Evolutionary conservation across 2,797 vertebrate species (phyloP), one percentile per base, ranked within the genome.

Genomic region (Gephyroberyx darwinii): DNA sequence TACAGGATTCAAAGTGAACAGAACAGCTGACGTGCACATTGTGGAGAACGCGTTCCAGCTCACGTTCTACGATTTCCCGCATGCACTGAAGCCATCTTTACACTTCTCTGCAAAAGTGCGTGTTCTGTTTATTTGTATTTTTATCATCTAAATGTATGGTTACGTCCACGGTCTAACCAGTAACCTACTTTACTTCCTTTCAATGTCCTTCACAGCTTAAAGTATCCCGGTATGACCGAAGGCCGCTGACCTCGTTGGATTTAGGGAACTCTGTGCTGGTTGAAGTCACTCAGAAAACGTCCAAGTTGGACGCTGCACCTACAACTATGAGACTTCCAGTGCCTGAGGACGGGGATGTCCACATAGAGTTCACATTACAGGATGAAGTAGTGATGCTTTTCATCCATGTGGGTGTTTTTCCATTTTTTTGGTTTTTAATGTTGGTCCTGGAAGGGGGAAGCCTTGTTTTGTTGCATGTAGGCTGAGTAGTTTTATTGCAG

Each of bases 101-200:
- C 16, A 74, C 57, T 91, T 92, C 66, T 84, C 33, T 17, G 45
- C 88, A 8, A 81, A 62, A n/a, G 92, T 93, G 51, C 86, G 83
- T 20, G 5, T 20, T 17, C 19, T 47, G 43, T 35, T 6, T 43
- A 5, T 48, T 43, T 26, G 14, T 35, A 12, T 13, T 16, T 8
- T 13, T 48, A 2, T 20, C 5, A 39, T 16, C 10, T 16, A 8
- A 31, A 48, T 17, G 48, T 76, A 41, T 8, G 2, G 0, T 22
- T n/a, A 4, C 26, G 33, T 26, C 10, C 17, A 2, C 19, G n/a
- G 60, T 4, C 33, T 50, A 10, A 63, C 17, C 14, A 0, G 6
- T 30, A 26, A 26, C n/a, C 31, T 55, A 5, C 17, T 2, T 13
- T 55, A 5, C 17, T 2, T 14, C 61, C 1, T 47, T 33, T 62